Base-by-base conservation (phyloP, 2,797 vertebrate species). In the Argyrosomus regius region DNA sequence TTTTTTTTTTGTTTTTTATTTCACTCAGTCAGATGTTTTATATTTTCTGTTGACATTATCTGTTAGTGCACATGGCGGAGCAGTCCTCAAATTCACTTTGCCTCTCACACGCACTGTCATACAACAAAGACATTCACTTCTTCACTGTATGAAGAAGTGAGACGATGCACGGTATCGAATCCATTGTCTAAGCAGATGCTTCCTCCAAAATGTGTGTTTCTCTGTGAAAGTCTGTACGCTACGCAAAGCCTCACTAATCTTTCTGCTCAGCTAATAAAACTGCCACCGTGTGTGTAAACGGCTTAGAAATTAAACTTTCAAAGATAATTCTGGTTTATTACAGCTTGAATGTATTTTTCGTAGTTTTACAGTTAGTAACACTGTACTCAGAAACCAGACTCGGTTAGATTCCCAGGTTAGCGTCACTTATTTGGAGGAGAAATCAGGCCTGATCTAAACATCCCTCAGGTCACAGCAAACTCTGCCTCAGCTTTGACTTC, bases 1-100 rank as follows among this genome's bases (percentile, higher is more conserved):
- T 73, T 70, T 72, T 6, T 31, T 31, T 6, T 31, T 31, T 28
- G 5, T 28, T 31, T 31, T 77, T 48, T 60, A 68, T 35, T 79
- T 61, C 17, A 18, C 64, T 70, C 6, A 16, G 60, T 66, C 79
- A 60, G 65, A 61, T 63, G 41, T 54, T 71, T 63, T 50, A 3
- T 50, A 4, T 66, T 78, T 75, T 68, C 56, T 88, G 70, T 84
- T 85, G 84, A 86, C 81, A 78, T 84, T 85, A 89, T 90, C 89
- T 72, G 41, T 53, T 1, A 0, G 16, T 24, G 69, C 89, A 92
- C 85, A 83, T 87, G 72, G 28, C 60, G 45, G 54, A 26, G 48
- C 1, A 24, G 53, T 60, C 43, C 46, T 60, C 7, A 72, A 46
- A 74, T 66, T 56, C 35, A 52, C 78, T 17, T 35, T 49, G 16